A percentile compares a stretch with the other conserved stretches of the same genome.
Conservation (phyloP, 92 coral and sea anemone species). For the Parazoanthus swiftii region DNA sequence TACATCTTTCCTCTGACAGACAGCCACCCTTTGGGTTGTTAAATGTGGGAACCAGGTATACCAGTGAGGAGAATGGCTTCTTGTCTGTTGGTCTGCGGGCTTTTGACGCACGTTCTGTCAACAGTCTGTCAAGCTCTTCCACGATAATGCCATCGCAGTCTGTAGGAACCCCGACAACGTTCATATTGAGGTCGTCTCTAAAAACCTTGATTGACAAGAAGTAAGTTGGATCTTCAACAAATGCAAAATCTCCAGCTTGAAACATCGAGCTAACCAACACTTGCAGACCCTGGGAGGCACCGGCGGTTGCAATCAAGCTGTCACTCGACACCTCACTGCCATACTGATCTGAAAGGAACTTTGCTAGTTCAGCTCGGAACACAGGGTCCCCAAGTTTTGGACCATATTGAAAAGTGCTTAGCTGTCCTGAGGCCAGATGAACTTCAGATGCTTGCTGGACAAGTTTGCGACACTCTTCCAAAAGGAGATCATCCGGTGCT, state of each 20-base stretch:
- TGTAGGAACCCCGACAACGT: slow-evolving; percentile 68
- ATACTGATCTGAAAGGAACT: slow-evolving; percentile 70
- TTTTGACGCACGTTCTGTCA: slow-evolving; percentile 58
- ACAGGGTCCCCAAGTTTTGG: slow-evolving; percentile 65
- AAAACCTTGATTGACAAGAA: slow-evolving; percentile 64
- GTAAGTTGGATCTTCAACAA: slow-evolving; percentile 94
- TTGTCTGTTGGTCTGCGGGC: slow-evolving; percentile 46
- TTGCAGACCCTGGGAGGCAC: slow-evolving; percentile 81
- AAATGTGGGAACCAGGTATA: slow-evolving; percentile 85
- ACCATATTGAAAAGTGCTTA: slow-evolving; percentile 79
- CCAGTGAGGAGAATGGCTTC: slow-evolving; percentile 73
- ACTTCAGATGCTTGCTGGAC: slow-evolving; percentile 55
- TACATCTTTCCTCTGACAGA: slow-evolving; percentile 59
- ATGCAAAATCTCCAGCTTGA: slow-evolving; percentile 68
- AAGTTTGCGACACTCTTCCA: slow-evolving; percentile 60
- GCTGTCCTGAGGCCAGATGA: slow-evolving; percentile 52
- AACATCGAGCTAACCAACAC: slow-evolving; percentile 52
- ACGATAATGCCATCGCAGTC: slow-evolving; percentile 78
- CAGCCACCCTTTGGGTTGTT: slow-evolving; percentile 82
- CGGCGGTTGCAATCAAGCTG: slow-evolving; percentile 74
- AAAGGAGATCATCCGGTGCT: slow-evolving; percentile 64
- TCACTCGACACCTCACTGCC: slow-evolving; percentile 58
- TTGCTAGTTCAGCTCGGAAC: slow-evolving; percentile 68
- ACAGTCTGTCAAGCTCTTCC: slow-evolving; percentile 72
- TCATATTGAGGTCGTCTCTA: slow-evolving; percentile 62